Evolutionary conservation across 2,797 vertebrate genomes (phyloP), one percentile per base, ranked within the genome.

Genomic region (Centroberyx gerrardi): DNA sequence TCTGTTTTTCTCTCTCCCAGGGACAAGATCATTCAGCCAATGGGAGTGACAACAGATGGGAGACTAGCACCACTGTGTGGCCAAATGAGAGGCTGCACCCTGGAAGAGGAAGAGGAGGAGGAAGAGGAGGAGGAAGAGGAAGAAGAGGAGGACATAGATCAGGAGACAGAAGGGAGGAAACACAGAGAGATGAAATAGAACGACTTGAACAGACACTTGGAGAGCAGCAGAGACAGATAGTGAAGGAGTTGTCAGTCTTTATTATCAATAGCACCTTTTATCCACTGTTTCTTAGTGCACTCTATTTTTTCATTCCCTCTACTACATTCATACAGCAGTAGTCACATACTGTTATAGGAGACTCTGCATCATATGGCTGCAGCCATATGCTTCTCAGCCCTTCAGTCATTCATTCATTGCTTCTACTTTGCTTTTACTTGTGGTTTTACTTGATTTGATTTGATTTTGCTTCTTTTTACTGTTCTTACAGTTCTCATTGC

Each of bases 1-100:
- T 18, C 28, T 14, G 17, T 54, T 54, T 7, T 70, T 52, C 33
- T 46, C 22, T 13, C 15, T 54, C 17, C 58, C 76, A 95, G 95
- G 66, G 81, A 90, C 44, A 91, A 91, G 18, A 94, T 95, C 68
- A 93, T 95, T 79, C 93, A 95, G 85, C 93, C 94, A 0, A 78
- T 94, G 90, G 80, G 77, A 3, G 87, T 95, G 68, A 93, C 79
- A 1, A 59, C 65, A 10, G 91, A 94, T 1, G 95, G 94, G 18
- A 87, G 87, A 48, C 82, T 94, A 72, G 88, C 71, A 52, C 92
- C 93, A 6, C 78, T 94, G 6, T 88, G 88, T 87, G 88, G 81
- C n/a, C 80, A 69, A 10, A 87, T 76, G 74, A 89, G 84, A 18
- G 79, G 63, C 77, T 80, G 76, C 73, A 83, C 68, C 0, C 48